A percentile compares a stretch with the other conserved stretches of the same genome.
phyloP scores from a whole-genome alignment of 1,140 invertebrate genomes.

The Calliphora vicina region DNA sequence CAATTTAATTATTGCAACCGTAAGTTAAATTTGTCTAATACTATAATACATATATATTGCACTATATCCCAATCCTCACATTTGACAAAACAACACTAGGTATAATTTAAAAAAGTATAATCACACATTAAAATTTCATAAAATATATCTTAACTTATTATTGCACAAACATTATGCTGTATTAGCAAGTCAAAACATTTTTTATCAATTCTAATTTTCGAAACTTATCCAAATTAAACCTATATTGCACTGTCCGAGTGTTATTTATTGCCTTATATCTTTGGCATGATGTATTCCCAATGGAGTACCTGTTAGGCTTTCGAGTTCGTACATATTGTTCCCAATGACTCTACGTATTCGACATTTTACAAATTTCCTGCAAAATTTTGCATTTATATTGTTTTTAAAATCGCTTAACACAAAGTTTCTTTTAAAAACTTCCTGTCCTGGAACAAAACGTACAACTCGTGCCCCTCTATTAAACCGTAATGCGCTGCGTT shows the following conservation, averaged over 20 bases:
- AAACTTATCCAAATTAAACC: background rate
- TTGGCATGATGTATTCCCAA: background rate
- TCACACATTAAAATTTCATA: background rate
- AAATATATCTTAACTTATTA: background rate
- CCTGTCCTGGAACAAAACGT: constrained; percentile 4
- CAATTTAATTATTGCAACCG: no score
- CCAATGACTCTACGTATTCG: background rate
- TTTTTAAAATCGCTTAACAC: background rate
- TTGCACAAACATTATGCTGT: background rate
- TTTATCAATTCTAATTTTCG: background rate
- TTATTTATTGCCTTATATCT: constrained; percentile 6
- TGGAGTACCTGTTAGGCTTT: background rate
- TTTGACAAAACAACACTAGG: background rate
- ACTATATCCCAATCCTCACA: no score
- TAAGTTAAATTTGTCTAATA: no score
- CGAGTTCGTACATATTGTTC: constrained; percentile 13
- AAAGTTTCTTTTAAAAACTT: constrained; percentile 11
- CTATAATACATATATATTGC: no score
- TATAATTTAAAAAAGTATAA: background rate
- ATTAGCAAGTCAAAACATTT: background rate
- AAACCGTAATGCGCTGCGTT: background rate
- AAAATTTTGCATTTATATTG: constrained; percentile 10
- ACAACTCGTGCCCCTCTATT: background rate
- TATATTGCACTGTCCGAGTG: background rate
- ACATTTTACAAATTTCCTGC: constrained; percentile 3